Base-by-base conservation (phyloP, 1,140 invertebrate genomes). In the Glossosoma conforme region DNA sequence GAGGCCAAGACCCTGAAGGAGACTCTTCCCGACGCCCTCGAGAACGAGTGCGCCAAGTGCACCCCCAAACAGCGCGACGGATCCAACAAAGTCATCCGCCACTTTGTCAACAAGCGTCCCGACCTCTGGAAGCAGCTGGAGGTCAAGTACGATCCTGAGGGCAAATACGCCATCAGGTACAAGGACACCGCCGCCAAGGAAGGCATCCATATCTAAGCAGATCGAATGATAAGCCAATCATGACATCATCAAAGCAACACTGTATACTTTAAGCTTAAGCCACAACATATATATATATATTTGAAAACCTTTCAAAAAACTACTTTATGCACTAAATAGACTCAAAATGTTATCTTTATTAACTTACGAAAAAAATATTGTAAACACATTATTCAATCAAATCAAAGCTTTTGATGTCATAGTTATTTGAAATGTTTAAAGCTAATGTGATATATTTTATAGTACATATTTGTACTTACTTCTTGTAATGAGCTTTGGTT, bases 1-100 rank as follows among this genome's bases (percentile, higher is more conserved):
- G 86, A 89, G 35, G 86, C 74, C 11, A 71, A 74, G 43, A 83
- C 84, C 63, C 66, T 89, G 0, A 89, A 85, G 66, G 77, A 85
- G 76, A 77, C 74, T 1, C 65, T 87, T 1, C 80, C 80, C 0
- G 84, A 86, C 48, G 85, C 83, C 1, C 49, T 86, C 3, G 72
- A 79, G 55, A 77, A 80, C 13, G 78, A 79, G 3, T 87, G 85
- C 61, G 60, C 53, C n/a, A 85, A 84, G 62, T 86, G 84, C 52
- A 80, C 75, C 5, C 70, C 75, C 1, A 83, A 77, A 52, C 84
- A 87, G 56, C 79, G 72, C 42, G 47, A 66, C 2, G 69, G 74
- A 3, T 70, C 78, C 6, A 76, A 81, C 28, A 84, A 82, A 62
- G 77, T 86, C 4, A 70, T 82, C 33, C 65, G 60, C 15, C 68